Evolutionary conservation across 2,113 vertebrate species (phyloP).

Genomic region (Glaucomys volans): DNA sequence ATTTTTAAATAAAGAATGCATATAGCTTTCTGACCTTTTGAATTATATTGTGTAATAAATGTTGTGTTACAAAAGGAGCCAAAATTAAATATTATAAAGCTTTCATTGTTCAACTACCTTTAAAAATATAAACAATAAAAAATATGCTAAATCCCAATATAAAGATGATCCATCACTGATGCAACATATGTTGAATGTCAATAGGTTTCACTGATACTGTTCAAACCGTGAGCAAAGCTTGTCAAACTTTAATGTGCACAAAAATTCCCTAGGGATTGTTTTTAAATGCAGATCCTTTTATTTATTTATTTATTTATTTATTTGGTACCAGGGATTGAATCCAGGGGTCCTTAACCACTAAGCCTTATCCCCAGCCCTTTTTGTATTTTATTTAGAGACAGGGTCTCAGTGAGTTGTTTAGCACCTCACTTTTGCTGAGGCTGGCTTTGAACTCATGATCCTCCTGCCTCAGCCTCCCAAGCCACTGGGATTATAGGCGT

Average conservation of each 20-base stretch:
- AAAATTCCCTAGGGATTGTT: background rate
- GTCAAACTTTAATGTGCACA: background rate
- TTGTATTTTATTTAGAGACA: too few species aligned
- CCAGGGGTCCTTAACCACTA: too few species aligned
- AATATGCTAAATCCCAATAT: background rate
- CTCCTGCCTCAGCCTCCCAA: too few species aligned
- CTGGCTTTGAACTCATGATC: too few species aligned
- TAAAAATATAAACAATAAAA: slow-evolving; percentile 53
- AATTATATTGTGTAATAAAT: background rate
- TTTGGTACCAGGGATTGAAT: too few species aligned
- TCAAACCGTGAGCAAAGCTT: background rate
- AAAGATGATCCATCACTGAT: background rate
- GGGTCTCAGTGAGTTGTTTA: too few species aligned
- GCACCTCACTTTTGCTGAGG: too few species aligned
- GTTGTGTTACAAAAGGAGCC: background rate
- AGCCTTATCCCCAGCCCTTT: too few species aligned
- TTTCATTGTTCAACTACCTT: slow-evolving; percentile 13
- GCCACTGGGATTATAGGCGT: too few species aligned
- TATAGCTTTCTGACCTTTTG: slow-evolving; percentile 1
- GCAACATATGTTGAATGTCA: background rate
- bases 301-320: too few species aligned
- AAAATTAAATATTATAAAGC: slow-evolving; percentile 43
- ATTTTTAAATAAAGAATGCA: slow-evolving; percentile 32
- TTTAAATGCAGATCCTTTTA: slow-evolving; percentile 22
- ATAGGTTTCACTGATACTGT: background rate